Evolutionary conservation across 1,140 invertebrate species (phyloP), one percentile per base, ranked within the genome.

Genomic region (Drusus annulatus): DNA sequence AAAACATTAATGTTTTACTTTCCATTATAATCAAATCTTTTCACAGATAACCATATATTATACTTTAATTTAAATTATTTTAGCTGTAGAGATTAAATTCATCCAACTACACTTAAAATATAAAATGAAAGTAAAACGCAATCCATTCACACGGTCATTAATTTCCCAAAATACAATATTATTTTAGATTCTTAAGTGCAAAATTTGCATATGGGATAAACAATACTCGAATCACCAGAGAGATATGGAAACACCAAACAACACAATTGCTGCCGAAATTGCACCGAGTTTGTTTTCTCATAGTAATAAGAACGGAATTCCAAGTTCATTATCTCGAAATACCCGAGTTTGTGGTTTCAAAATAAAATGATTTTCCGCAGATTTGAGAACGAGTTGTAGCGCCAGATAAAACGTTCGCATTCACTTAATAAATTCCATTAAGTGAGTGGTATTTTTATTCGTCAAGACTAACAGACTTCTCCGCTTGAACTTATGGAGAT

Each of bases 251-350:
- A 15, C 10, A 7, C 21, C 13, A 25, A 60, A 60, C 19, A 60
- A 60, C 19, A 56, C 58, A 60, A 45, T 45, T 45, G 36, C 36
- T 1, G 31, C 36, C 13, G 7, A 45, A 45, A 45, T 45, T 45
- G 36, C 13, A 13, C 7, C 7, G 36, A 45, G 36, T 45, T 60
- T 60, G 21, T 60, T 4, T 19, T 60, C 58, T 60, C 8, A 21
- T 23, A 60, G 58, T 19, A 21, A 60, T 21, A 60, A 13, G 23
- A 60, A 13, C 2, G 52, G 19, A 28, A 51, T 71, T 19, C 68
- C 50, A 52, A 51, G 68, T 71, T 71, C 63, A 71, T 71, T 71
- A 71, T 71, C 68, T 71, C 19, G 25, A 71, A 71, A 71, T 71
- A 71, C 25, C 36, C 45, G 36, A 71, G 45, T 52, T 75, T 75